phyloP scores from a whole-genome alignment of 1,140 invertebrate species.

The Sarcophaga peregrina region DNA sequence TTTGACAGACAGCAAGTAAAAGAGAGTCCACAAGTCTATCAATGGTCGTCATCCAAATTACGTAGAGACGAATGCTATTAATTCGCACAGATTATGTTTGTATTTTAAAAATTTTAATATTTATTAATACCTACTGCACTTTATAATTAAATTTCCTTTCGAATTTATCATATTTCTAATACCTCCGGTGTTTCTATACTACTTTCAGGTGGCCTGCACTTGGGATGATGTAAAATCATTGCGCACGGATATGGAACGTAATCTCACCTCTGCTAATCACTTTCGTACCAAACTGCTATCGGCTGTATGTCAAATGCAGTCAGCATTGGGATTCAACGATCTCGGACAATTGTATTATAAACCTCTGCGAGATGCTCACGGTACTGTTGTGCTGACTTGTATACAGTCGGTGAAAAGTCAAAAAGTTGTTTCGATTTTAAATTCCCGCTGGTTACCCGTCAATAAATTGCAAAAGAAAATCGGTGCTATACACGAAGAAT shows the following conservation, averaged over 20 bases:
- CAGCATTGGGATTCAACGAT: constrained; percentile 89
- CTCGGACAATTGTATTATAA: constrained; percentile 93
- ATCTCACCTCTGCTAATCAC: constrained; percentile 87
- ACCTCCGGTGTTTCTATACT: background rate
- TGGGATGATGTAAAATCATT: constrained; percentile 96
- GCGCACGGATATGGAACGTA: constrained; percentile 92
- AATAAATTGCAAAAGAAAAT: constrained; percentile 76
- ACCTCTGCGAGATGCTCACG: constrained; percentile 86
- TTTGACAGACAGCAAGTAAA: no score
- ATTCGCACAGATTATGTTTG: background rate
- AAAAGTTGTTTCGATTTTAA: constrained; percentile 85
- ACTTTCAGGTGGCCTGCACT: constrained; percentile 81
- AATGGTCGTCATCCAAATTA: no score
- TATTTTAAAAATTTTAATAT: background rate
- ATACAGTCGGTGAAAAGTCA: constrained; percentile 86
- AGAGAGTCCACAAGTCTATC: no score
- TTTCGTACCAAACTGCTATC: constrained; percentile 92
- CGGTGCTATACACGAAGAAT: constrained; percentile 73
- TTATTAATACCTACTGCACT: background rate
- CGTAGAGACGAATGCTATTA: no score
- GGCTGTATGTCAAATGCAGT: constrained; percentile 92
- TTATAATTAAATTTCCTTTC: constrained; percentile 15
- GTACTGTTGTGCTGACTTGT: constrained; percentile 89
- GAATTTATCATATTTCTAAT: background rate
- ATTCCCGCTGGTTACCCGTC: constrained; percentile 89